Evolutionary conservation across 2,113 vertebrate species (phyloP).

Genomic region (Prunella himalayana): DNA sequence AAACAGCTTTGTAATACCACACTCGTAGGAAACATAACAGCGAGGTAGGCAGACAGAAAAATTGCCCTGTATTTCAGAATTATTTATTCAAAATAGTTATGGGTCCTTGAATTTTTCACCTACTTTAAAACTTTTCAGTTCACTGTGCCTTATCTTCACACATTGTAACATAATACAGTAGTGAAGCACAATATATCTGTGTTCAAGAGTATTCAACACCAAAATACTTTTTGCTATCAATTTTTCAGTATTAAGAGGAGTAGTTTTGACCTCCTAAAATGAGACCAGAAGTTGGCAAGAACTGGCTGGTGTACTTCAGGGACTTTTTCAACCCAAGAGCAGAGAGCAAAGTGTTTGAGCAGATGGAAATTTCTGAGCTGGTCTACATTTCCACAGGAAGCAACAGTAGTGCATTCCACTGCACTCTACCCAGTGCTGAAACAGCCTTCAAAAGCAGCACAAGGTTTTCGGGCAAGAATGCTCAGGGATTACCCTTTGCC

Average conservation of each 20-base stretch:
- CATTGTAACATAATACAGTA: not conserved
- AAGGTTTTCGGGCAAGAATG: not conserved
- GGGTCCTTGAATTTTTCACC: not conserved
- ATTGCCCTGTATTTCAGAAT: not conserved
- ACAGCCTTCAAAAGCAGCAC: not conserved
- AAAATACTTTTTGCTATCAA: not conserved
- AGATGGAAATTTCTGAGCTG: not conserved
- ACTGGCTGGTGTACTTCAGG: not conserved
- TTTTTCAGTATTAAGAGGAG: not conserved
- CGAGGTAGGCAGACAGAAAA: not conserved
- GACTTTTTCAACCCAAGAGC: not conserved
- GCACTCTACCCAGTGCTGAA: not conserved
- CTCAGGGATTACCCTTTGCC: not conserved
- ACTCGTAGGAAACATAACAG: not conserved
- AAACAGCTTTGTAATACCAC: not conserved
- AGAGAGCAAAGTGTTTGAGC: not conserved
- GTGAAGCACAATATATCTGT: not conserved
- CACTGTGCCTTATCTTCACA: not conserved
- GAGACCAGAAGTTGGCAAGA: not conserved
- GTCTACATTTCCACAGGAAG: not conserved
- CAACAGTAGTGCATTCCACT: not conserved
- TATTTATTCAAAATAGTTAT: not conserved
- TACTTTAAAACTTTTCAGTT: not conserved
- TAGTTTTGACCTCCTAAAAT: not conserved
- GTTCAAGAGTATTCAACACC: not conserved